Conservation (phyloP, 92 coral and sea anemone species). For the Zoanthus gigantus region DNA sequence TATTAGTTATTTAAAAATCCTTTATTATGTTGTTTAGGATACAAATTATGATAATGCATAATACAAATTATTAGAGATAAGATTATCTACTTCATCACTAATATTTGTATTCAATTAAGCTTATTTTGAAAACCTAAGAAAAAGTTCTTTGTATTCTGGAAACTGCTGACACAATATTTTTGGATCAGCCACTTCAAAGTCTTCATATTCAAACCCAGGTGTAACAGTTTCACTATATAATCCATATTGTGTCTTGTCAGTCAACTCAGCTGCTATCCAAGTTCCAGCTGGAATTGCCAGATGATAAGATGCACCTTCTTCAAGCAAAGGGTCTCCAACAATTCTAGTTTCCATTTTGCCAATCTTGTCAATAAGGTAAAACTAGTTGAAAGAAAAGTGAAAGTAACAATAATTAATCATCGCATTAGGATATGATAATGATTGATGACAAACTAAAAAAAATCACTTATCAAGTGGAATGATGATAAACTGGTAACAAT, state of each 20-base stretch:
- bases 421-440: no score
- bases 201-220: constrained; percentile 38
- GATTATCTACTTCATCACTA: no score
- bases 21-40: no score
- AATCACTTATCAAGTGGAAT: no score
- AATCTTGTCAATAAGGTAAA: constrained; percentile 40
- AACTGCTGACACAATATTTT: constrained; percentile 14
- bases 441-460: no score
- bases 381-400: background rate
- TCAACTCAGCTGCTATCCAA: constrained; percentile 25
- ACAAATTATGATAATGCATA: no score
- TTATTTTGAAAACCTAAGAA: background rate
- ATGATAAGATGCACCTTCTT: constrained; percentile 26
- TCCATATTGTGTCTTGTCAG: constrained; percentile 38
- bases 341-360: constrained; percentile 8
- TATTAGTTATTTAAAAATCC: no score
- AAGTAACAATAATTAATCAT: background rate
- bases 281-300: constrained; percentile 39
- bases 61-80: no score
- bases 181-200: constrained; percentile 37
- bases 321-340: constrained; percentile 36
- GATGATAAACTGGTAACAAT: no score
- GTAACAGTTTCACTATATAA: constrained; percentile 34
- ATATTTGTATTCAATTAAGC: background rate
- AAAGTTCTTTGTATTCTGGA: constrained; percentile 27